Evolutionary conservation across 2,113 vertebrate species (phyloP), one percentile per base, ranked within the genome.

Genomic region (Calonectris borealis): DNA sequence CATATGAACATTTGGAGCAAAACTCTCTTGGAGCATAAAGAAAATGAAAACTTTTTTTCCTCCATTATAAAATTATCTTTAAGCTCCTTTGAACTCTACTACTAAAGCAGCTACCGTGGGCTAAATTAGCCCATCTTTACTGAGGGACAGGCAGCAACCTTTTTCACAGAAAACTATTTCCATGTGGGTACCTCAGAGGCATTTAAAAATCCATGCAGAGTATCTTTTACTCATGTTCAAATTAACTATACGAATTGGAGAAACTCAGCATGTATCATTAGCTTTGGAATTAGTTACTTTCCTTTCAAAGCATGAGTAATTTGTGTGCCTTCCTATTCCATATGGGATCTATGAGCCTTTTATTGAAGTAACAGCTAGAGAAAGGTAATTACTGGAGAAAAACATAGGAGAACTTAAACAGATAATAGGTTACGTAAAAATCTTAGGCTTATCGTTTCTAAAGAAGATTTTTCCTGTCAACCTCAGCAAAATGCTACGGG

Each of bases 261-360:
- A 34, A 92, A 77, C 70, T 90, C 88, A 94, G 82, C 78, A 31
- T 54, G 88, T 90, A 40, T 72, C 85, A 81, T 96, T 84, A 95
- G 64, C 68, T 92, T 62, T 62, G 72, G 69, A 86, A 96, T 80
- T 75, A 83, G 78, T 76, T 70, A 24, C 48, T 76, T 92, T 26
- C 48, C 68, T 42, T 80, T 89, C 62, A 89, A 83, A 89, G 62
- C 85, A 69, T 40, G 46, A 91, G 85, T 86, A 86, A 77, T 93
- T 89, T 72, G 27, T 76, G 48, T 49, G 81, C 62, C 73, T 96
- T 77, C 82, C 77, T 76, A 76, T 77, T 58, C 91, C 91, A 83
- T 57, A 54, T 36, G 82, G 91, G 72, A 86, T n/a, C 88, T 61
- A 18, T 0, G 1, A 91, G 51, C 9, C 48, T 72, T 86, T 92